phyloP scores from a whole-genome alignment of 2,113 vertebrate species.

The Pandion haliaetus region DNA sequence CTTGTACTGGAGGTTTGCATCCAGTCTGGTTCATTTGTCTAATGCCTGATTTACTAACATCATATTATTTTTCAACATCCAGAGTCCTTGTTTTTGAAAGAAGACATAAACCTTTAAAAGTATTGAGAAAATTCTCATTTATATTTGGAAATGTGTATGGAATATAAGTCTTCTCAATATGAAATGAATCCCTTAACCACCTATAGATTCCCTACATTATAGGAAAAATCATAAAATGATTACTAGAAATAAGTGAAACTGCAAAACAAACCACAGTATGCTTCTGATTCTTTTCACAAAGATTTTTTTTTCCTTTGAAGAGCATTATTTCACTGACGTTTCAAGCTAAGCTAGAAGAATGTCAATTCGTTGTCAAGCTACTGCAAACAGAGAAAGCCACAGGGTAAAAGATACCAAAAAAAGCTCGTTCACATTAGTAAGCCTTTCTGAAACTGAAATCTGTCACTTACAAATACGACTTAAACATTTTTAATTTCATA shows the following conservation, averaged over 20 bases:
- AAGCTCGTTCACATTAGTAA: not conserved
- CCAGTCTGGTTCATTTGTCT: not conserved
- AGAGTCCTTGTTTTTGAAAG: not conserved
- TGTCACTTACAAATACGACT: not conserved
- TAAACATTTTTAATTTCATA: not conserved
- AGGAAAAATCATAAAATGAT: not conserved
- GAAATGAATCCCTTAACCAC: not conserved
- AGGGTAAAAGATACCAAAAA: not conserved
- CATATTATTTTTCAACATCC: not conserved
- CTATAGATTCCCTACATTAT: not conserved
- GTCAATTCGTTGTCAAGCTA: not conserved
- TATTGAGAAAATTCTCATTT: not conserved
- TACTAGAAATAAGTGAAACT: not conserved
- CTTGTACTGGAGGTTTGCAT: not conserved
- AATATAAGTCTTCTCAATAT: not conserved
- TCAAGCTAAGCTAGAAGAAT: not conserved
- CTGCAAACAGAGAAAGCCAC: not conserved
- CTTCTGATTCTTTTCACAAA: not conserved
- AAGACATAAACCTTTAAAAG: not conserved
- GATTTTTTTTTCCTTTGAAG: not conserved
- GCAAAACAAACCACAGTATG: not conserved
- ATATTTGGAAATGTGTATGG: not conserved
- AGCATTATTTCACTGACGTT: not conserved
- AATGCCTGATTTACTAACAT: not conserved
- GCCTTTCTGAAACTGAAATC: not conserved